These are phyloP conservation scores for Florisuga fusca DNA, from an alignment of 2,797 vertebrate species.

Conservation along the genomic window DNA sequence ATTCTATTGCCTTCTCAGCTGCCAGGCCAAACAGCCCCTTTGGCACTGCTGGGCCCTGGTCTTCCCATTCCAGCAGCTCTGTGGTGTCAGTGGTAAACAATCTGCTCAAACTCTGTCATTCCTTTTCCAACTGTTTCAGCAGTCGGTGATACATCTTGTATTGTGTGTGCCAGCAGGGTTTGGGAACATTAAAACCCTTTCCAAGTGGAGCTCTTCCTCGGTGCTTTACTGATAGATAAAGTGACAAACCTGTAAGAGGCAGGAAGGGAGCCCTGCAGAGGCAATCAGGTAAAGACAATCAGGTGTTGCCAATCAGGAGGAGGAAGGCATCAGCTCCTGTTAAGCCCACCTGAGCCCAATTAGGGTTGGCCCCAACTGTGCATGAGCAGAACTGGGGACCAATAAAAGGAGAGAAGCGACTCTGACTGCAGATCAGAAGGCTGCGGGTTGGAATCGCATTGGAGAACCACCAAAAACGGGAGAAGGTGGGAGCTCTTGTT, in stretches of 20 bases:
- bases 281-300: too few relatives aligned
- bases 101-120: conserved; percentile 1
- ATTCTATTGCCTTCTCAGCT: neutral
- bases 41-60: neutral
- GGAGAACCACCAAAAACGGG: too few relatives aligned
- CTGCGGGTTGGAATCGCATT: too few relatives aligned
- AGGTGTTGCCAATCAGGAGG: too few relatives aligned
- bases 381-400: too few relatives aligned
- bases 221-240: neutral
- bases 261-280: neutral
- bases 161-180: neutral
- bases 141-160: neutral
- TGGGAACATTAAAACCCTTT: neutral
- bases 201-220: neutral
- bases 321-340: too few relatives aligned
- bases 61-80: neutral
- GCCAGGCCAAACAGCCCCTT: neutral
- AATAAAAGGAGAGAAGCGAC: too few relatives aligned
- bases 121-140: neutral
- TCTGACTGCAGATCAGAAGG: too few relatives aligned
- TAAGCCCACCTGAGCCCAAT: too few relatives aligned
- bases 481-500: too few relatives aligned
- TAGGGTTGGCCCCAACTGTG: too few relatives aligned
- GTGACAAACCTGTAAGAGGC: neutral
- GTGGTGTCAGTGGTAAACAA: neutral